A percentile compares a stretch with the other conserved stretches of the same genome.
Conservation (phyloP, 1,140 invertebrate species). For the Argopecten irradians region DNA sequence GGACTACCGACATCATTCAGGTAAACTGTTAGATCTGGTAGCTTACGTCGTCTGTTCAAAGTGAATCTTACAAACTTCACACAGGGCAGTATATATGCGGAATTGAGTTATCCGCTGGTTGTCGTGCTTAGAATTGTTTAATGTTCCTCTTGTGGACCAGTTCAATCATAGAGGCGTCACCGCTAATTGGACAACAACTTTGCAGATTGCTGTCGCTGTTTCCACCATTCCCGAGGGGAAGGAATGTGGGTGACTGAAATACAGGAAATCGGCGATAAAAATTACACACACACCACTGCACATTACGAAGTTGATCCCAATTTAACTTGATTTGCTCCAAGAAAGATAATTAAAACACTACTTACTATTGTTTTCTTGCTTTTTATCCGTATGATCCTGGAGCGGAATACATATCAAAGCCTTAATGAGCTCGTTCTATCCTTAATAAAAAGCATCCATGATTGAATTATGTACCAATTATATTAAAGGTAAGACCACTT, state of each 20-base stretch:
- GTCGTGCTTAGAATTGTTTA: not conserved
- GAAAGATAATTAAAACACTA: not conserved
- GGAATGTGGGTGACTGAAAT: not conserved
- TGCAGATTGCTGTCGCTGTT: not conserved
- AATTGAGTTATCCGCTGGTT: not conserved
- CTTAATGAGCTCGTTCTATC: not conserved
- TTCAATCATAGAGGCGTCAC: not conserved
- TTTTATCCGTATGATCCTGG: not conserved
- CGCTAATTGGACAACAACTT: not conserved
- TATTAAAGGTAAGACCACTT: not conserved
- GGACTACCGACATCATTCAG: not conserved
- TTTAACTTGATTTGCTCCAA: not conserved
- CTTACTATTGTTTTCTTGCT: not conserved
- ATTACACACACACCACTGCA: not conserved
- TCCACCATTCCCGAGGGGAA: not conserved
- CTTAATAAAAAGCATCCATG: not conserved
- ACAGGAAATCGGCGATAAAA: not conserved
- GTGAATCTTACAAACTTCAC: not conserved
- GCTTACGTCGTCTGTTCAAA: not conserved
- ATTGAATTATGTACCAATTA: slow-evolving; percentile 12
- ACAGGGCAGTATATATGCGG: slow-evolving; percentile 15
- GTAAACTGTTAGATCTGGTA: not conserved
- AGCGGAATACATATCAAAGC: not conserved
- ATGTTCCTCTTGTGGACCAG: not conserved
- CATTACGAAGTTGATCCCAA: not conserved